Base-by-base conservation (phyloP, 2,888 invertebrate species). In the Hirtodrosophila histrioides region DNA sequence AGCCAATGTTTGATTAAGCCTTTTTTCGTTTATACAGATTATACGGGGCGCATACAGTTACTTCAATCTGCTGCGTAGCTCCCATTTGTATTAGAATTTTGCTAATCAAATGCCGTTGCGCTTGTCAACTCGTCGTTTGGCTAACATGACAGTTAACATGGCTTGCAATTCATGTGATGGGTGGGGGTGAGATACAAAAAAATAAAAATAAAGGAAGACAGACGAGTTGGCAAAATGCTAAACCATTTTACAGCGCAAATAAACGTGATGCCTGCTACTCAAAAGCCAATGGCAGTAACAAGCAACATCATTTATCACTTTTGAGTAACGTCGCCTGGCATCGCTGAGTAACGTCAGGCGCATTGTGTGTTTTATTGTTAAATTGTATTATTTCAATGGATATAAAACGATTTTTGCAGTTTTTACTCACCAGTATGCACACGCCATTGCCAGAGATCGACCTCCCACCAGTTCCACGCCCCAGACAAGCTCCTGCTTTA, bases 21-120 rank as follows among this genome's bases (percentile, higher is more conserved):
- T 23, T 24, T 10, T 45, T 29, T 9, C 11, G 1, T 31, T 48
- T 39, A 65, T 62, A 1, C 48, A 89, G 89, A 88, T 90, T 35
- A 74, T 89, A 29, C 85, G 89, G 40, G 90, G 89, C 4, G 87
- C 90, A 4, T 90, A 88, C 58, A 89, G 89, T 48, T 90, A 90
- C 69, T 90, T 89, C 45, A 90, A 83, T 58, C 69, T 89, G 33
- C 51, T 89, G 62, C 86, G 80, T 46, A 88, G 77, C 56, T 57
- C 82, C 31, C 65, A 69, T 65, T 55, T 57, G 61, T 46, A 70
- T 61, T 78, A 74, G 66, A 55, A 9, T 12, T 48, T 60, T 40
- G 27, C 56, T 67, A 82, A 86, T 75, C 83, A 82, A 79, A 79
- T 63, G 67, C 50, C 61, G 53, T 60, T 60, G 60, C 69, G 80